A percentile compares a stretch with the other conserved stretches of the same genome.
These are phyloP conservation scores for Puntigrus tetrazona DNA, from an alignment of 2,113 vertebrate genomes.

Conservation along the genomic window DNA sequence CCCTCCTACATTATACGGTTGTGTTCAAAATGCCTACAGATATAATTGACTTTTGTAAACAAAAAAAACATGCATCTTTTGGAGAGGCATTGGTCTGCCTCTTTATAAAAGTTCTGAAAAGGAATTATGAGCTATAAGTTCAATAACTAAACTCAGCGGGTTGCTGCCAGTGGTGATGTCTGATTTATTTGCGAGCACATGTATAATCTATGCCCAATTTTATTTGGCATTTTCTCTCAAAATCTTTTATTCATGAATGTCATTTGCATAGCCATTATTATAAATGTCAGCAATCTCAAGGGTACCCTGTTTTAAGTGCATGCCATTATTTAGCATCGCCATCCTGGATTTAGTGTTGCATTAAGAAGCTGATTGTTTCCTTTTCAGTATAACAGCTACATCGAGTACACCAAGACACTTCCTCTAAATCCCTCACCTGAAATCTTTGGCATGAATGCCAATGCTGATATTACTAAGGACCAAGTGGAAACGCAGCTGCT, in stretches of 20 bases:
- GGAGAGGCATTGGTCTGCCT: neutral
- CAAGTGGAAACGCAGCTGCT: slow-evolving; percentile 84
- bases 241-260: slow-evolving; percentile 78
- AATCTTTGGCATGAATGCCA: slow-evolving; percentile 86
- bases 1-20: neutral
- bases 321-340: slow-evolving; percentile 66
- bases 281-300: slow-evolving; percentile 77
- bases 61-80: slow-evolving; percentile 26
- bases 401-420: slow-evolving; percentile 82
- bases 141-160: slow-evolving; percentile 67
- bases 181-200: slow-evolving; percentile 73
- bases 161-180: slow-evolving; percentile 60
- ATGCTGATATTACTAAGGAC: slow-evolving; percentile 86
- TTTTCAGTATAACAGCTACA: slow-evolving; percentile 80
- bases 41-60: slow-evolving; percentile 16
- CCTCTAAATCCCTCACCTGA: slow-evolving; percentile 84
- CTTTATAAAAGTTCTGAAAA: slow-evolving; percentile 66
- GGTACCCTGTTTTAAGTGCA: slow-evolving; percentile 69
- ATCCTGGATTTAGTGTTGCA: slow-evolving; percentile 57
- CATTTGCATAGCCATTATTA: slow-evolving; percentile 80
- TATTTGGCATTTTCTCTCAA: slow-evolving; percentile 73
- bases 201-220: slow-evolving; percentile 70
- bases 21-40: slow-evolving; percentile 18
- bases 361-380: slow-evolving; percentile 41
- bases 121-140: slow-evolving; percentile 69